A percentile compares a stretch with the other conserved stretches of the same genome.
phyloP scores from a whole-genome alignment of 2,113 vertebrate genomes.

The Cavia porcellus region DNA sequence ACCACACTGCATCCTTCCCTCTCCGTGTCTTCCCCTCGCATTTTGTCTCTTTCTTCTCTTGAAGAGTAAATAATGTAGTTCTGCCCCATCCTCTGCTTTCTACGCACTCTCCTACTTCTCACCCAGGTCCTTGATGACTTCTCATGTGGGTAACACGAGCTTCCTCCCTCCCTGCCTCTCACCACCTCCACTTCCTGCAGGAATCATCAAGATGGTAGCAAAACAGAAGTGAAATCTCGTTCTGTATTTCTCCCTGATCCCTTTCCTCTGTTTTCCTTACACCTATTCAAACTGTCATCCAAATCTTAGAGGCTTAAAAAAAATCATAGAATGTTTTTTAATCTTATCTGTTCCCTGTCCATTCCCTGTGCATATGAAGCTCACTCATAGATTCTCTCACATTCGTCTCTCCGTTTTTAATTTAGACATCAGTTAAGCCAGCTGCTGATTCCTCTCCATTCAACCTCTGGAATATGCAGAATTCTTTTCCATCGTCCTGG shows the following conservation, averaged over 20 bases:
- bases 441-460: neutral
- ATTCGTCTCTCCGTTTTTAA: neutral
- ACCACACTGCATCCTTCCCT: neutral
- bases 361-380: accelerated
- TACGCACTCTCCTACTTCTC: neutral
- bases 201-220: neutral
- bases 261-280: neutral
- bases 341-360: no score
- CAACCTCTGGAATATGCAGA: neutral
- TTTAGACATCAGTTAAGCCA: neutral
- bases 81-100: neutral
- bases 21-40: neutral
- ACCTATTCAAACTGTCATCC: neutral
- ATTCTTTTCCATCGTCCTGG: neutral
- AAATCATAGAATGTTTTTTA: neutral
- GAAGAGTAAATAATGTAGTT: neutral
- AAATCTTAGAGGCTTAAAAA: neutral
- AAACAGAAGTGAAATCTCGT: neutral
- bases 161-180: neutral
- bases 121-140: neutral
- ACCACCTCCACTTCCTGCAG: neutral
- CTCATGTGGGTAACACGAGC: accelerated
- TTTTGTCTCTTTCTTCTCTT: neutral
- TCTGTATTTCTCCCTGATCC: neutral
- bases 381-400: neutral